Evolutionary conservation across 53 echinoderm and acorn worm genomes (phyloP).

Genomic region (Arbacia lixula): DNA sequence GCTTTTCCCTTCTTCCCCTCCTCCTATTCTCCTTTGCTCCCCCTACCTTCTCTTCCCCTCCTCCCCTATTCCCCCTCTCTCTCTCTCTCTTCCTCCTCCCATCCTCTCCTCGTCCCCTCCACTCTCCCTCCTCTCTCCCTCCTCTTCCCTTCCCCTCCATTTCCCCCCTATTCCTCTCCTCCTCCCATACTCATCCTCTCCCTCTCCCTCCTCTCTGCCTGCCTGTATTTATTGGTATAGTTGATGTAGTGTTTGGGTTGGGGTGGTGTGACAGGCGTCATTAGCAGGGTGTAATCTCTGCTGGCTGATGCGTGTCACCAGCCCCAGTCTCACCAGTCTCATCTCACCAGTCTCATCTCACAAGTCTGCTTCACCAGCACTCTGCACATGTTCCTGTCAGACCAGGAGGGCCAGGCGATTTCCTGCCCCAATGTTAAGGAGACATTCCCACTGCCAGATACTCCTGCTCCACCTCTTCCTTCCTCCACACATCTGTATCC

Average conservation of each 20-base stretch:
- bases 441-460: slow-evolving; percentile 1
- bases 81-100: neutral
- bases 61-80: no score
- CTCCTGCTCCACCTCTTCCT: no score
- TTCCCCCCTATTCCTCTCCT: neutral
- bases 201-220: neutral
- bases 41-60: neutral
- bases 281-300: slow-evolving; percentile 38
- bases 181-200: neutral
- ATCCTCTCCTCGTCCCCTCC: neutral
- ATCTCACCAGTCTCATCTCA: no score
- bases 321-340: no score
- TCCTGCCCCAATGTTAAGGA: slow-evolving; percentile 17
- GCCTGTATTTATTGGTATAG: neutral
- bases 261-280: slow-evolving; percentile 22
- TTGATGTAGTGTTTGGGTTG: slow-evolving; percentile 1
- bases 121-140: neutral
- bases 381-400: neutral
- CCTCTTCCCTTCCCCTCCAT: no score
- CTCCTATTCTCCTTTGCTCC: neutral
- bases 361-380: no score
- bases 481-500: no score
- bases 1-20: neutral
- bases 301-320: slow-evolving; percentile 10
- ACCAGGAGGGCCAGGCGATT: slow-evolving; percentile 14